Base-by-base conservation (phyloP, 2,797 vertebrate species). In the Phoeniculus purpureus region DNA sequence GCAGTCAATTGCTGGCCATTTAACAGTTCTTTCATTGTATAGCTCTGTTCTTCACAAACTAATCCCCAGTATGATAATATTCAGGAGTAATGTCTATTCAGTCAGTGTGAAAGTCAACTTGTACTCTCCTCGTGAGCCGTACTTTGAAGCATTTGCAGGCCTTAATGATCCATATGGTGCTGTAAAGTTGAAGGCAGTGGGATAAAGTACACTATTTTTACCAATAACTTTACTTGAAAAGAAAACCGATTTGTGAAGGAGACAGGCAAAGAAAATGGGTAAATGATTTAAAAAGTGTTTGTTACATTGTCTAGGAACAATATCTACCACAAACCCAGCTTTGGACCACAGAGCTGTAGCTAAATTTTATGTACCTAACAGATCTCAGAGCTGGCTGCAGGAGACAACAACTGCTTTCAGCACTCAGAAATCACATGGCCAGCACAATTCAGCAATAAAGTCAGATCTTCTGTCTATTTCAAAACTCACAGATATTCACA, bases 131-230 rank as follows among this genome's bases (percentile, higher is more conserved):
- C 27, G 23, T 8, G 84, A 95, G 72, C 60, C 68, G 54, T 25
- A 5, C 64, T 93, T 86, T 3, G 16, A 52, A 65, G 48, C 26
- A 75, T 81, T 87, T 79, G 37, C 16, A 48, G 71, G 31, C 40
- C 50, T 56, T 92, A 88, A 83, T 40, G 56, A 88, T 67, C 72
- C 78, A 85, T 66, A 68, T 78, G 70, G 70, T 76, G 60, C 45
- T 79, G 45, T 47, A 54, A 86, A 89, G 51, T 19, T 58, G 31
- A 23, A 91, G 71, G 27, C 55, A 66, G 48, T 17, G 54, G 62
- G 48, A 87, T 88, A 74, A 95, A 94, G 68, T 59, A 75, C 13
- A 27, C 26, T 77, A 13, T 75, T 93, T 91, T 94, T 59, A 75
- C 68, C 73, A 83, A 55, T 58, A 74, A 80, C 11, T 86, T 84